Evolutionary conservation across 2,113 vertebrate genomes (phyloP).

Genomic region (Vidua chalybeata): DNA sequence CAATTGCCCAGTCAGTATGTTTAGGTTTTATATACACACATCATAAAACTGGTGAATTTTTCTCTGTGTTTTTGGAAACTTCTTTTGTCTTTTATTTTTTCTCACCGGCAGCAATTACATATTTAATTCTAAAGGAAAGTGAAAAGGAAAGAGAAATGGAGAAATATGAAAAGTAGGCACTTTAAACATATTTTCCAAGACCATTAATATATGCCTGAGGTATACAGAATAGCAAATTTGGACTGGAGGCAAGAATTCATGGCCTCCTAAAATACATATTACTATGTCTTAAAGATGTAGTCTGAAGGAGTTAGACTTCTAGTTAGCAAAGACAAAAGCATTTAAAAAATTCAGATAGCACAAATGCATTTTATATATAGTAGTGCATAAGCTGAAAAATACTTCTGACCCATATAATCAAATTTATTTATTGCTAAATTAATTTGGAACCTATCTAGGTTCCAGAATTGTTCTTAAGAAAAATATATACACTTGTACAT

Average conservation of each 20-base stretch:
- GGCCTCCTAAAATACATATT: background rate
- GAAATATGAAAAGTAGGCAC: background rate
- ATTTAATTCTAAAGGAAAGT: background rate
- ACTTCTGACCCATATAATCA: background rate
- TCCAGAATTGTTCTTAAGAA: background rate
- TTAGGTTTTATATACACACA: background rate
- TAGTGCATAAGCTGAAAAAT: background rate
- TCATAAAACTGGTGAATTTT: background rate
- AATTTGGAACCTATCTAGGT: background rate
- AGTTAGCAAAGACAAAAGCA: background rate
- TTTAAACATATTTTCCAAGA: background rate
- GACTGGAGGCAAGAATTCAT: background rate
- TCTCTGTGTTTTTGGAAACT: background rate
- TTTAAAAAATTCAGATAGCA: background rate
- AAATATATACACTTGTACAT: background rate
- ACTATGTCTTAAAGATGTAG: background rate
- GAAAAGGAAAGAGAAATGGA: background rate
- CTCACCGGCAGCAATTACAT: background rate
- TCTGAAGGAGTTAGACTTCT: background rate
- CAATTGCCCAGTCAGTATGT: background rate
- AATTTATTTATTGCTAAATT: background rate
- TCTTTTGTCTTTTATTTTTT: background rate
- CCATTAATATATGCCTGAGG: background rate
- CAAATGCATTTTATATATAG: background rate
- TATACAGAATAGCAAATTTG: background rate